Evolutionary conservation across 2,888 invertebrate genomes (phyloP).

Genomic region (Drepanosiphum platanoidis): DNA sequence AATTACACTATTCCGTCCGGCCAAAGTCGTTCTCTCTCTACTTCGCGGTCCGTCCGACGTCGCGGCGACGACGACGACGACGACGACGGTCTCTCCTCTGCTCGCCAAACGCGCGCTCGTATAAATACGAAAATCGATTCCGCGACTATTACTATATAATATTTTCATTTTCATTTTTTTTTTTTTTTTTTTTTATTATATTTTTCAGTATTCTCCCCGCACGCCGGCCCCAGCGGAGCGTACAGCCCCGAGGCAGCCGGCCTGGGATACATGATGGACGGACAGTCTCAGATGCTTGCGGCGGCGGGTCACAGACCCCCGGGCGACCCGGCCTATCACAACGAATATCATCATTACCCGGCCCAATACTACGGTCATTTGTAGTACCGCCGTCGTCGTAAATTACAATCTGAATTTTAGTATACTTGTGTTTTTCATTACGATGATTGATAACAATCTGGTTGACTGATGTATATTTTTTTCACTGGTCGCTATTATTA

Average conservation of each 20-base stretch:
- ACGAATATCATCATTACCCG: conserved; percentile 82
- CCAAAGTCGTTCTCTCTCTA: conserved; percentile 1
- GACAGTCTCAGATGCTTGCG: conserved; percentile 90
- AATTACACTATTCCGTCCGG: conserved; percentile 44
- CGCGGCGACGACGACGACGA: neutral
- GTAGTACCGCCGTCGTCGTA: conserved; percentile 70
- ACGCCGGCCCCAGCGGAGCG: conserved; percentile 93
- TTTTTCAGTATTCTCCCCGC: conserved; percentile 84
- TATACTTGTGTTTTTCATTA: conserved; percentile 40
- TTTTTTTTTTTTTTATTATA: conserved; percentile 65
- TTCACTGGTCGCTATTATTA: conserved; percentile 60
- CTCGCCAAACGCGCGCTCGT: neutral
- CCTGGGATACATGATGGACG: conserved; percentile 98
- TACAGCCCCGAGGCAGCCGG: conserved; percentile 93
- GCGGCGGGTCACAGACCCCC: conserved; percentile 80
- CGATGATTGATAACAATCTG: conserved; percentile 51
- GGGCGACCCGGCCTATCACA: conserved; percentile 91
- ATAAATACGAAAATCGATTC: conserved; percentile 12
- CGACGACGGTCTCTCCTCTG: neutral
- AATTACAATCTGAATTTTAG: conserved; percentile 37
- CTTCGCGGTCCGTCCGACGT: neutral
- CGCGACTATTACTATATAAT: conserved; percentile 33
- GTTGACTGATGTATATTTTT: conserved; percentile 59
- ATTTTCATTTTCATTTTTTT: no score
- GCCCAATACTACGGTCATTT: conserved; percentile 94